A percentile compares a stretch with the other conserved stretches of the same genome.
phyloP scores from a whole-genome alignment of 2,797 vertebrate genomes.

The Novumbra hubbsi region DNA sequence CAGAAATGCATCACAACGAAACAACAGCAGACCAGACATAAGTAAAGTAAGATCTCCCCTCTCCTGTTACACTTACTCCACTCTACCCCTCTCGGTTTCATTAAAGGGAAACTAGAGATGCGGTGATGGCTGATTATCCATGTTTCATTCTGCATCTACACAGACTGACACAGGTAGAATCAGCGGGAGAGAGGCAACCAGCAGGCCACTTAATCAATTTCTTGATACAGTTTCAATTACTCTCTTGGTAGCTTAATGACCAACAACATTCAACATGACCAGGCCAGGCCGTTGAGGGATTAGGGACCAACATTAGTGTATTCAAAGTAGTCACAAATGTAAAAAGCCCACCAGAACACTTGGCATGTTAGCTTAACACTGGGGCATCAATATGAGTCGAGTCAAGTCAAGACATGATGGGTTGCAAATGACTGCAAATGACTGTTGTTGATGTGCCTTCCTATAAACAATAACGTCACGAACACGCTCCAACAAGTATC shows the following conservation, averaged over 20 bases:
- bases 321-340: not conserved
- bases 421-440: not conserved
- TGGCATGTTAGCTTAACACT: not conserved
- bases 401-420: not conserved
- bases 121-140: slow-evolving; percentile 7
- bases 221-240: not conserved
- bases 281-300: not conserved
- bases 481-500: not conserved
- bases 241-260: not conserved
- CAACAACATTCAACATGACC: not conserved
- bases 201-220: not conserved
- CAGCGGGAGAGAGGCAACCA: not conserved
- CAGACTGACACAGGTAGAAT: not conserved
- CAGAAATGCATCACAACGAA: slow-evolving; percentile 22
- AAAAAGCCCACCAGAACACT: not conserved
- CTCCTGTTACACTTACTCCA: slow-evolving; percentile 4
- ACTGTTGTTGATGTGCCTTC: not conserved
- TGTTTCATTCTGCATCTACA: not conserved
- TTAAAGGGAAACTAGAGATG: slow-evolving; percentile 49
- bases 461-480: not conserved
- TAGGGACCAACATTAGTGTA: not conserved
- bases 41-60: not conserved
- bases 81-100: slow-evolving; percentile 16
- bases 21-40: slow-evolving; percentile 5
- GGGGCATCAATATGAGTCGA: not conserved